Base-by-base conservation (phyloP, 2,888 invertebrate genomes). In the Lottia scabra region DNA sequence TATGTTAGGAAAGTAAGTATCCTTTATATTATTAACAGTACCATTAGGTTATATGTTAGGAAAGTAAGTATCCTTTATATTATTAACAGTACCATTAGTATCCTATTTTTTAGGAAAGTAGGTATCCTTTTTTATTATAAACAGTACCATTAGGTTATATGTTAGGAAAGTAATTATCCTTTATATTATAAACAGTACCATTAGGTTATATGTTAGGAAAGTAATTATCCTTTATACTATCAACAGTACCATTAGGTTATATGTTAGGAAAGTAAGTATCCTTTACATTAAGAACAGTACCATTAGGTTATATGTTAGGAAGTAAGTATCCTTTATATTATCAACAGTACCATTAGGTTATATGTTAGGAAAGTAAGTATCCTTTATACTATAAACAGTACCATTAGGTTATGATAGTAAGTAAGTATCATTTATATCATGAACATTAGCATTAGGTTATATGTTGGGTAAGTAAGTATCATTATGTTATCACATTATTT, bases 31-130 rank as follows among this genome's bases (percentile, higher is more conserved):
- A 30, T 93, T 94, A 0, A 91, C 94, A 13, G 87, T 93, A 0
- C 94, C 95, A 0, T 92, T 95, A 0, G 93, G 93, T 0, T 95
- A 93, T 87, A 93, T 94, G 0, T 91, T 96, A 12, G 94, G n/a
- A 0, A 83, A 76, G 88, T 87, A 78, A 79, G 84, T 71, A 62
- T 30, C 6, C 2, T 4, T 30, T 30, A 30, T 30, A 30, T 30
- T 30, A 30, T n/a, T n/a, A n/a, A n/a, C n/a, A n/a, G n/a, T n/a
- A n/a, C n/a, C n/a, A n/a, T n/a, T n/a, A n/a, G n/a, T n/a, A n/a
- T n/a, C n/a, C n/a, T n/a, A n/a, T n/a, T n/a, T n/a, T n/a, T n/a
- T n/a, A n/a, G n/a, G n/a, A n/a, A n/a, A n/a, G n/a, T n/a, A n/a
- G n/a, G n/a, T n/a, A n/a, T n/a, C n/a, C n/a, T n/a, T n/a, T n/a